Percentiles rank a stretch among this genome's conserved stretches.
These are phyloP conservation scores for Sweltsa coloradensis DNA, from an alignment of 1,140 invertebrate species.

Conservation along the genomic window DNA sequence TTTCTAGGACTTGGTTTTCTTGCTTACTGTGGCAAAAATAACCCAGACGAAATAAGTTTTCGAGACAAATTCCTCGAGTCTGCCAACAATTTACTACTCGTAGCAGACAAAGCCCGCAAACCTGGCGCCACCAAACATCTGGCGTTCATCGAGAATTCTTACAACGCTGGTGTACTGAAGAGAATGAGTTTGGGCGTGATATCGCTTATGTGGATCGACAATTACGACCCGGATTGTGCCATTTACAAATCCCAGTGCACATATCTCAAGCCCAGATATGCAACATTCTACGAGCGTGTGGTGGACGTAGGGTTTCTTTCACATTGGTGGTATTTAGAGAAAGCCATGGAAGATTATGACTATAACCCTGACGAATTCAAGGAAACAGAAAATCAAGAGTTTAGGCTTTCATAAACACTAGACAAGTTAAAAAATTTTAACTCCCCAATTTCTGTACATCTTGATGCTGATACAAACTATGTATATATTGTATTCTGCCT, in stretches of 20 bases:
- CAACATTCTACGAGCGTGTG: constrained; percentile 47
- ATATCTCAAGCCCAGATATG: constrained; percentile 48
- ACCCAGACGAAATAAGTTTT: constrained; percentile 52
- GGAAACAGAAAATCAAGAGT: too few relatives aligned
- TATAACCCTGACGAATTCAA: too few relatives aligned
- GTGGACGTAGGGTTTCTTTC: constrained; percentile 68
- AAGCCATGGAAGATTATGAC: constrained; percentile 66
- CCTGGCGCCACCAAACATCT: constrained; percentile 47
- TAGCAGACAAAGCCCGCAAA: constrained; percentile 52
- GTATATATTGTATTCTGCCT: too few relatives aligned
- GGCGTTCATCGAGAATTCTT: constrained; percentile 43
- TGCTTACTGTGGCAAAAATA: constrained; percentile 36
- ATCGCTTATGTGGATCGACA: constrained; percentile 62
- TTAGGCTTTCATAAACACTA: too few relatives aligned
- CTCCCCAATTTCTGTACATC: too few relatives aligned
- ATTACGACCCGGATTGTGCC: constrained; percentile 48
- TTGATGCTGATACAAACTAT: too few relatives aligned
- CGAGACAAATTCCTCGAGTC: constrained; percentile 40
- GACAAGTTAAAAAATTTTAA: too few relatives aligned
- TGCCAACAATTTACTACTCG: constrained; percentile 47
- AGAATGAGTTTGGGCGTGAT: constrained; percentile 51
- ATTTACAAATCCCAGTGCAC: constrained; percentile 59
- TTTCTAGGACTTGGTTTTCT: constrained; percentile 30
- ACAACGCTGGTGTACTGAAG: constrained; percentile 52
- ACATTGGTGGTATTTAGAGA: constrained; percentile 55